A percentile compares a stretch with the other conserved stretches of the same genome.
phyloP scores from a whole-genome alignment of 2,888 invertebrate species.

The Pecten maximus region DNA sequence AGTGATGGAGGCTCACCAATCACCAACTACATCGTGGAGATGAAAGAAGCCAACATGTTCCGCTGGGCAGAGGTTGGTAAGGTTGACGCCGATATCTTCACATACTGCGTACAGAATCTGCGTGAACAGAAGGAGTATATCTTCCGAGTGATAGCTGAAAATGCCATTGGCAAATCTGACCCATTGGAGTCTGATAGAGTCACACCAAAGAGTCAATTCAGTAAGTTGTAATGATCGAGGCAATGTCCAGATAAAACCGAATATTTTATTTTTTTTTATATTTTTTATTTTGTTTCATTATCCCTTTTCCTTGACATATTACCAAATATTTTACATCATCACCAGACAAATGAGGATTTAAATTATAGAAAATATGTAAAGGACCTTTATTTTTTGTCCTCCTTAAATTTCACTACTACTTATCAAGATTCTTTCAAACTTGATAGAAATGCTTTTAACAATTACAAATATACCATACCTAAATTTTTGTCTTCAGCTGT shows the following conservation, averaged over 20 bases:
- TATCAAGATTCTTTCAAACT: too few species aligned
- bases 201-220: constrained; percentile 75
- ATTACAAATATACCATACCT: too few species aligned
- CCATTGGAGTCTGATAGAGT: constrained; percentile 74
- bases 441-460: too few species aligned
- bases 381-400: too few species aligned
- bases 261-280: too few species aligned
- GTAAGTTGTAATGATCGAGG: constrained; percentile 61
- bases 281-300: too few species aligned
- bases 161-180: constrained; percentile 76
- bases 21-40: constrained; percentile 80
- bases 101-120: constrained; percentile 77
- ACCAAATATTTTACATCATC: too few species aligned
- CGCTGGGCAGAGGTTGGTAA: constrained; percentile 92
- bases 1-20: constrained; percentile 92
- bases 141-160: constrained; percentile 81
- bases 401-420: too few species aligned
- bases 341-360: too few species aligned
- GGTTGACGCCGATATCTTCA: constrained; percentile 87
- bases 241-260: background rate
- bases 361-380: too few species aligned
- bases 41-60: constrained; percentile 72
- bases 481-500: constrained; percentile 71
- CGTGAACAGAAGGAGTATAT: constrained; percentile 83
- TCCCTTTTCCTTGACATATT: too few species aligned